Evolutionary conservation across 2,888 invertebrate genomes (phyloP).

Genomic region (Lepidocyrtoides sp.): DNA sequence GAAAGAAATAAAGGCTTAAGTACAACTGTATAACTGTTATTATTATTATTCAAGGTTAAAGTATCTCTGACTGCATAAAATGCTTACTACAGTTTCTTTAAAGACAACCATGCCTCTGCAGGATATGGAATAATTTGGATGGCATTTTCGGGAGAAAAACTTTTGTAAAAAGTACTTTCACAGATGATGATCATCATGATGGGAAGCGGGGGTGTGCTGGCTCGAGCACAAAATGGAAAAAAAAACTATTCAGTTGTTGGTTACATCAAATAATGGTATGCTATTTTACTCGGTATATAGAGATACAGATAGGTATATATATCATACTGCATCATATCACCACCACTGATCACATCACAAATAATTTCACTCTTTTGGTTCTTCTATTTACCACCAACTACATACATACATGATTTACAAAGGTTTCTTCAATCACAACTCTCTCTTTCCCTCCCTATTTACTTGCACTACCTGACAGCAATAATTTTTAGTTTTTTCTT

Average conservation of each 20-base stretch:
- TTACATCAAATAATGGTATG: no score
- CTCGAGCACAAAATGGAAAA: background rate
- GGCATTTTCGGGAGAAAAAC: slow-evolving; percentile 12
- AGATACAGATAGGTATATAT: background rate
- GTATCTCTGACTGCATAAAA: background rate
- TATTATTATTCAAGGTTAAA: slow-evolving; percentile 76
- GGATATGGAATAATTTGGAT: background rate
- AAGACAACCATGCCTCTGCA: slow-evolving; percentile 12
- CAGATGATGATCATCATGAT: slow-evolving; percentile 57
- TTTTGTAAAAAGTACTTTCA: slow-evolving; percentile 49
- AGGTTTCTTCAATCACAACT: slow-evolving; percentile 12
- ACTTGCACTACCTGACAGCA: background rate
- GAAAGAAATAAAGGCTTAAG: slow-evolving; percentile 22
- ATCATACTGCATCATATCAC: background rate
- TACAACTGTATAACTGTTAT: background rate
- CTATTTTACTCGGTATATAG: no score
- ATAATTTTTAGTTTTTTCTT: background rate
- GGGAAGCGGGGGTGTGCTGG: slow-evolving; percentile 14
- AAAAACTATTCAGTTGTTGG: background rate
- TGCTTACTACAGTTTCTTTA: slow-evolving; percentile 45
- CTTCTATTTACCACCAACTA: background rate
- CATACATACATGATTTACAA: background rate
- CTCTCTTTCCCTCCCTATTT: background rate
- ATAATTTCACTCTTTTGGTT: background rate
- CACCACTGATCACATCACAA: slow-evolving; percentile 2